These are phyloP conservation scores for Bubalus kerabau DNA, from an alignment of 2,113 vertebrate species.

Conservation along the genomic window DNA sequence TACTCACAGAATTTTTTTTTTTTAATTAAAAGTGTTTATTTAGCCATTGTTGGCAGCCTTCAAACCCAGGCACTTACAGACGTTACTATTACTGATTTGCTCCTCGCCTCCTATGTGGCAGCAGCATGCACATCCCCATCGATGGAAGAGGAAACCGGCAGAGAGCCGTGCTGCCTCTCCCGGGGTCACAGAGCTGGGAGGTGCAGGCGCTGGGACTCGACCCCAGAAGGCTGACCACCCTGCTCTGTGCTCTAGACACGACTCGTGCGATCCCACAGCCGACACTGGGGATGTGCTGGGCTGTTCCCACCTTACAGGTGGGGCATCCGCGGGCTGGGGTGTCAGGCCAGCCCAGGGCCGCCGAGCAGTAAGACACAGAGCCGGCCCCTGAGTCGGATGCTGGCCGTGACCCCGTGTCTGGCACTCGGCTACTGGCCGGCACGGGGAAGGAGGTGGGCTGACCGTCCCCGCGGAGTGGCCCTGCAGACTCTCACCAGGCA, in stretches of 20 bases:
- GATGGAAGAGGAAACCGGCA: no score
- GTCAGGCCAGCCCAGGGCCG: accelerated
- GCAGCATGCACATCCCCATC: accelerated
- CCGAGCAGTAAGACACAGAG: background rate
- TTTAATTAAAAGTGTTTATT: background rate
- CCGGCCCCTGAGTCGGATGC: accelerated
- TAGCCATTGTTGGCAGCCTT: accelerated
- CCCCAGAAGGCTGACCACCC: accelerated
- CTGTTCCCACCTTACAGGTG: background rate
- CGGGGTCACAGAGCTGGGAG: background rate
- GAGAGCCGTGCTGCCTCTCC: accelerated
- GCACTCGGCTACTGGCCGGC: accelerated
- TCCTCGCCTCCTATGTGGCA: accelerated
- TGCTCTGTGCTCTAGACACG: accelerated
- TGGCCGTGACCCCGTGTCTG: accelerated
- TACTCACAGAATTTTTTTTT: background rate
- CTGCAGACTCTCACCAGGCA: background rate
- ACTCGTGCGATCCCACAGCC: accelerated
- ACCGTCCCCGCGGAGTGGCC: accelerated
- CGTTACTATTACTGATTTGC: accelerated
- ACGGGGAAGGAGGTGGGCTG: accelerated
- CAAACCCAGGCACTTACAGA: background rate
- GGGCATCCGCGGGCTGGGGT: accelerated
- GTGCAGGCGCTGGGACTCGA: accelerated
- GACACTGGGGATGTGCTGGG: accelerated